Percentiles rank a stretch among this genome's conserved stretches.
Evolutionary conservation across 2,797 vertebrate genomes (phyloP).

Genomic region (Acanthiza pusilla): DNA sequence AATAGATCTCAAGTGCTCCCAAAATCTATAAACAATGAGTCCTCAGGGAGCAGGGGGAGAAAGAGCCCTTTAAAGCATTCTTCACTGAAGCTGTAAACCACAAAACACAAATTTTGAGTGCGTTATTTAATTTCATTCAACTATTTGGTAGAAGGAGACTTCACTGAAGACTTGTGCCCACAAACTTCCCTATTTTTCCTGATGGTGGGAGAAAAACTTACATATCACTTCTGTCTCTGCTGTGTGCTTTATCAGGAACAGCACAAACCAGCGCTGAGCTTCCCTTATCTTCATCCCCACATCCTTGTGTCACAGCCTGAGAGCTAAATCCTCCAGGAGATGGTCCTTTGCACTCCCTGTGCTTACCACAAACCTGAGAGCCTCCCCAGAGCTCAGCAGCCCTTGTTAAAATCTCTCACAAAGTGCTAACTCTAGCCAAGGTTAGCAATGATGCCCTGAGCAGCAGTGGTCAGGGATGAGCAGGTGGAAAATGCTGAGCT

Average conservation of each 20-base stretch:
- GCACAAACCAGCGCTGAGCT: neutral
- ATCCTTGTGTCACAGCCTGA: neutral
- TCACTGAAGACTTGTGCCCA: neutral
- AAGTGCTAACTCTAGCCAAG: neutral
- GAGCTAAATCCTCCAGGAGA: neutral
- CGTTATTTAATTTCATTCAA: neutral
- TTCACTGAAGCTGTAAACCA: neutral
- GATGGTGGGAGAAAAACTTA: neutral
- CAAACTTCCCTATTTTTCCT: neutral
- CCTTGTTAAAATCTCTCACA: neutral
- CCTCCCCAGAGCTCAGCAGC: neutral
- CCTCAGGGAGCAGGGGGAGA: neutral
- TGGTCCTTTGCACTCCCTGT: neutral
- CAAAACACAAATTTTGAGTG: neutral
- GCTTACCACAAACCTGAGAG: neutral
- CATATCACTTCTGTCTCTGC: neutral
- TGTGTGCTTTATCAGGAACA: neutral
- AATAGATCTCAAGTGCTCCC: constrained; percentile 1
- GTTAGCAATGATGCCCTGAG: neutral
- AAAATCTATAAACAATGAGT: neutral
- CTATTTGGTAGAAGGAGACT: neutral
- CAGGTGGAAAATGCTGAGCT: neutral
- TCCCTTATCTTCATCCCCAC: neutral
- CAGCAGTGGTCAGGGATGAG: neutral
- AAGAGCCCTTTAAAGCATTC: neutral